phyloP scores from a whole-genome alignment of 2,797 vertebrate species.

The Bovichtus variegatus region DNA sequence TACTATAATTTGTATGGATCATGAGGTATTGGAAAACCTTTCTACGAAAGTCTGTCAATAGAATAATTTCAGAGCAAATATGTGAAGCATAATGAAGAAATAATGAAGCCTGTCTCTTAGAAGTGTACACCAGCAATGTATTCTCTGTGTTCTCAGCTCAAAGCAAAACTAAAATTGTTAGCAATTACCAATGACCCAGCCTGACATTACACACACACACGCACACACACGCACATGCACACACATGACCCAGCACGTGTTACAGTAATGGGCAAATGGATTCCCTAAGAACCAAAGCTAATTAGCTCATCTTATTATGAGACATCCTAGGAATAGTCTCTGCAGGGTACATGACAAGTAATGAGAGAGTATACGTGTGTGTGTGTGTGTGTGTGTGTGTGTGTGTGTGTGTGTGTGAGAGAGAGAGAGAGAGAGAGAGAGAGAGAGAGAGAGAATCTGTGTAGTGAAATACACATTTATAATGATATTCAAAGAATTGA shows the following conservation, averaged over 20 bases:
- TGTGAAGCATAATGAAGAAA: neutral
- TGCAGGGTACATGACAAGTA: slow-evolving; percentile 52
- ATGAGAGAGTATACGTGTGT: slow-evolving; percentile 32
- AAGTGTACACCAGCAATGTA: slow-evolving; percentile 21
- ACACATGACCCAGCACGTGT: slow-evolving; percentile 59
- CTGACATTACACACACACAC: slow-evolving; percentile 50
- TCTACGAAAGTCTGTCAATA: slow-evolving; percentile 3
- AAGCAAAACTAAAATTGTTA: slow-evolving; percentile 63
- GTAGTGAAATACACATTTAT: neutral
- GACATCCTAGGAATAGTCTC: slow-evolving; percentile 65
- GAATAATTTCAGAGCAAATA: slow-evolving; percentile 26
- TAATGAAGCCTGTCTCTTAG: slow-evolving; percentile 17
- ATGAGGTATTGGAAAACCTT: slow-evolving; percentile 4
- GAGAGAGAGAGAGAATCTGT: neutral
- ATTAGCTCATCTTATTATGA: slow-evolving; percentile 79
- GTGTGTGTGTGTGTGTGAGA: slow-evolving; percentile 14
- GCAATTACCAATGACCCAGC: slow-evolving; percentile 59
- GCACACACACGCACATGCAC: slow-evolving; percentile 36
- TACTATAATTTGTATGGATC: slow-evolving; percentile 21
- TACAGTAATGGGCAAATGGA: slow-evolving; percentile 68
- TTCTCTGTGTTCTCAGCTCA: slow-evolving; percentile 32
- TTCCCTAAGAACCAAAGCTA: slow-evolving; percentile 74
- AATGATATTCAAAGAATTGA: slow-evolving; percentile 1
- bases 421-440: too few relatives aligned
- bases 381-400: slow-evolving; percentile 7